Base-by-base conservation (phyloP, 2,888 invertebrate genomes). In the Xanthia togata region DNA sequence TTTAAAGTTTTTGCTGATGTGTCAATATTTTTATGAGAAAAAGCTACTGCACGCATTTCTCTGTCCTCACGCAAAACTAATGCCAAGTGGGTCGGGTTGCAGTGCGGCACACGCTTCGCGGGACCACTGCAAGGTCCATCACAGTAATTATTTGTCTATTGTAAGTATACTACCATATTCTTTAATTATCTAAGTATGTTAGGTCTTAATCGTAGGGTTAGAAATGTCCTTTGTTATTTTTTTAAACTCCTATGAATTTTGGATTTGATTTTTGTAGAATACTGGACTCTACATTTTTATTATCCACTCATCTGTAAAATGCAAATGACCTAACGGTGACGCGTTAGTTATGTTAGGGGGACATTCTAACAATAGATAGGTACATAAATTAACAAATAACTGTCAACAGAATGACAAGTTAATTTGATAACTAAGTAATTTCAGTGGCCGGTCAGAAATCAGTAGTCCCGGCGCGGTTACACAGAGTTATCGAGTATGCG, bases 21-120 rank as follows among this genome's bases (percentile, higher is more conserved):
- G 9, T 47, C 6, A 59, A 62, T 31, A 44, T 38, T 35, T 57
- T 26, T 44, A 57, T 1, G 17, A 64, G 0, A 17, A 4, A 60
- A 44, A 20, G 35, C 70, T 2, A 73, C 83, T 87, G 76, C 78
- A 81, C 17, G 31, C 31, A 31, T 72, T 76, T 69, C 80, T 2
- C 65, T 87, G 80, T 83, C 8, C 83, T 70, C 67, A 80, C 78
- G 78, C 78, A 86, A 78, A 80, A 82, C 87, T 82, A 83, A 88
- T 89, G 82, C 88, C 87, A 88, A 87, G 88, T 85, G 85, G 88
- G 84, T 81, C 81, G 81, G 86, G 75, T 79, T 83, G 82, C 84
- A 84, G 73, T 76, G 75, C 81, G 69, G 87, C 84, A 87, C 82
- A 87, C 84, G 83, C 86, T 87, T 72, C 70, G 79, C 68, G 67